Base-by-base conservation (phyloP, 2,797 vertebrate genomes). In the Acanthornis magna region DNA sequence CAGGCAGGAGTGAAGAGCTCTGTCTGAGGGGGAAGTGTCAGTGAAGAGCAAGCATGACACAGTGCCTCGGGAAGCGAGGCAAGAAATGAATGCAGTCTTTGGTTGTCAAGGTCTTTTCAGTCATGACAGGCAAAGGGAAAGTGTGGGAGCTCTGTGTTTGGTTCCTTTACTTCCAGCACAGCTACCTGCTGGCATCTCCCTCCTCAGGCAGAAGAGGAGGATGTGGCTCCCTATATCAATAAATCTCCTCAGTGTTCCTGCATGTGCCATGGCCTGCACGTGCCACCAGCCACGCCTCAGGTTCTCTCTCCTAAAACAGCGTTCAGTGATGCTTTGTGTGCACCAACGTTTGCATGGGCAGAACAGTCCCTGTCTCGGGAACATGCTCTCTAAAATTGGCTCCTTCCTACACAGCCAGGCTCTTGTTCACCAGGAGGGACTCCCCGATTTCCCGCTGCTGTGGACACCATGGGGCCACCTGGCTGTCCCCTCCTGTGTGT, bases 391-490 rank as follows among this genome's bases (percentile, higher is more conserved):
- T 89, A 40, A 84, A 84, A 54, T 27, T 2, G 13, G 7, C 57
- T 84, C 0, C 0, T 81, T 79, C 43, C 67, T 43, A 48, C 57
- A 51, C 73, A 62, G 0, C 30, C 57, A 27, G 48, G 4, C 29
- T 34, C 75, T 57, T 70, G 32, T 48, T 36, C 86, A 53, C 38
- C 51, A 66, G 60, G 57, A 71, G n/a, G 0, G 3, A 5, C 2
- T 74, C 53, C 47, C 42, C 0, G 3, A 1, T 18, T 50, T 80
- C 40, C 50, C 9, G 1, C 60, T 29, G 32, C 67, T 61, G 27
- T 2, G 2, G 81, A 40, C 51, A n/a, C 36, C 50, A 3, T 0
- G 0, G 45, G 42, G 10, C 9, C 22, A 16, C 30, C 30, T n/a
- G 11, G 74, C 45, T 91, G 30, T 71, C 50, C 7, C n/a, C 43